These are phyloP conservation scores for Phyto melanocephala DNA, from an alignment of 2,888 invertebrate genomes.

Conservation along the genomic window DNA sequence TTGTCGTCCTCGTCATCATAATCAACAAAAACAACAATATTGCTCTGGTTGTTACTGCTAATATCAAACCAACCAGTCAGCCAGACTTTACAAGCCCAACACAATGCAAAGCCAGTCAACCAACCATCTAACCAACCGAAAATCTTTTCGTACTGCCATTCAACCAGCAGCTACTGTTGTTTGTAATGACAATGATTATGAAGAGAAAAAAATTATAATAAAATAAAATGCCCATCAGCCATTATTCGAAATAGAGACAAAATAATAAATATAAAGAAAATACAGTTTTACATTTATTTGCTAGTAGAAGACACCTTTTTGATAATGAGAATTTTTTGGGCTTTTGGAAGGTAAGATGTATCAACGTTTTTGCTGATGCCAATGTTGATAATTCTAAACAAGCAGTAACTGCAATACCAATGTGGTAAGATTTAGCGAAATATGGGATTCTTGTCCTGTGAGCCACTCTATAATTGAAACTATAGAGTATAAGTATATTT, in stretches of 20 bases:
- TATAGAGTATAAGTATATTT: too few relatives aligned
- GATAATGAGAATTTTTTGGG: conserved; percentile 4
- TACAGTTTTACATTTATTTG: too few relatives aligned
- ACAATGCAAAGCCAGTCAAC: neutral
- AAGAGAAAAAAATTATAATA: conserved; percentile 68
- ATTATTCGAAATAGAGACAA: conserved; percentile 57
- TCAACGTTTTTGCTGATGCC: too few relatives aligned
- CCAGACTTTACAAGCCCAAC: conserved; percentile 18
- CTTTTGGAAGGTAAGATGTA: neutral
- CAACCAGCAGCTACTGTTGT: conserved; percentile 67
- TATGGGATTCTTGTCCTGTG: too few relatives aligned
- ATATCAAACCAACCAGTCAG: too few relatives aligned
- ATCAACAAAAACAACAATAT: conserved; percentile 11
- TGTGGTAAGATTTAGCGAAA: too few relatives aligned
- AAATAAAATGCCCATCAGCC: conserved; percentile 64
- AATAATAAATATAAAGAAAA: conserved; percentile 43
- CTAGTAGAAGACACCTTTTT: conserved; percentile 13
- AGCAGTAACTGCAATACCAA: too few relatives aligned
- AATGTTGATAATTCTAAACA: too few relatives aligned
- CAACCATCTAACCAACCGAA: conserved; percentile 23
- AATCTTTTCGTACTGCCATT: conserved; percentile 59
- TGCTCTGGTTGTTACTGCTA: conserved; percentile 43
- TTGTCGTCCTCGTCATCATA: conserved; percentile 41
- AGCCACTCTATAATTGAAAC: too few relatives aligned
- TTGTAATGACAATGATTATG: conserved; percentile 66